phyloP scores from a whole-genome alignment of 2,888 invertebrate species.

The Drosophila colorata region DNA sequence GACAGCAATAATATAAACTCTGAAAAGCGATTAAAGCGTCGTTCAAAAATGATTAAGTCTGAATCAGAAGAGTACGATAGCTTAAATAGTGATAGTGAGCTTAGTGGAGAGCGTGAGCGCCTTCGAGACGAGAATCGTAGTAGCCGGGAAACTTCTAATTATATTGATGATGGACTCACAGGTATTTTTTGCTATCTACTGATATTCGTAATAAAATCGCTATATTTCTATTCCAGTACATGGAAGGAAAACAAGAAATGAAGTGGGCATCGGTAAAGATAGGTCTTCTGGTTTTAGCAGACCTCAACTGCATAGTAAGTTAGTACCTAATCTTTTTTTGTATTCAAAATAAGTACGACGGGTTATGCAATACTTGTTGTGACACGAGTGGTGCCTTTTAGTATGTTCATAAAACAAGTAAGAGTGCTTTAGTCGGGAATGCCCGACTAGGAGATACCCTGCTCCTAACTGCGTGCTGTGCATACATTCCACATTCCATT shows the following conservation, averaged over 20 bases:
- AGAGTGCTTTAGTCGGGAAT: no score
- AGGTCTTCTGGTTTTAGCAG: constrained; percentile 86
- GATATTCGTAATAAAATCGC: not conserved
- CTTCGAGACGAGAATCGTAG: constrained; percentile 85
- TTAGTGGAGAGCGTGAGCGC: constrained; percentile 82
- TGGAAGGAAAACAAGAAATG: constrained; percentile 83
- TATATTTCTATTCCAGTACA: constrained; percentile 58
- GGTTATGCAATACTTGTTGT: not conserved
- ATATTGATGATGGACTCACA: constrained; percentile 85
- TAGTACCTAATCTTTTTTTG: constrained; percentile 85
- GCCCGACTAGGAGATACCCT: not conserved
- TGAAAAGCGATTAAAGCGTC: constrained; percentile 85
- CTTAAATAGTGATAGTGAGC: constrained; percentile 87
- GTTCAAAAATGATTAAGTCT: constrained; percentile 86
- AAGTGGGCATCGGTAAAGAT: constrained; percentile 84
- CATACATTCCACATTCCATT: no score
- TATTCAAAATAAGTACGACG: constrained; percentile 5
- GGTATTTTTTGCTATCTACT: constrained; percentile 29
- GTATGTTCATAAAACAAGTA: no score
- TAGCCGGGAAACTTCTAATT: constrained; percentile 86
- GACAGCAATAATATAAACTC: constrained; percentile 72
- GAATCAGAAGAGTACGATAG: constrained; percentile 87
- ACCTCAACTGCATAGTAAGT: constrained; percentile 87
- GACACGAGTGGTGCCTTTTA: no score
- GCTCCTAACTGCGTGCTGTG: not conserved